Percentiles rank a stretch among this genome's conserved stretches.
These are phyloP conservation scores for Spinibarbus caldwelli DNA, from an alignment of 2,797 vertebrate species.

Conservation along the genomic window DNA sequence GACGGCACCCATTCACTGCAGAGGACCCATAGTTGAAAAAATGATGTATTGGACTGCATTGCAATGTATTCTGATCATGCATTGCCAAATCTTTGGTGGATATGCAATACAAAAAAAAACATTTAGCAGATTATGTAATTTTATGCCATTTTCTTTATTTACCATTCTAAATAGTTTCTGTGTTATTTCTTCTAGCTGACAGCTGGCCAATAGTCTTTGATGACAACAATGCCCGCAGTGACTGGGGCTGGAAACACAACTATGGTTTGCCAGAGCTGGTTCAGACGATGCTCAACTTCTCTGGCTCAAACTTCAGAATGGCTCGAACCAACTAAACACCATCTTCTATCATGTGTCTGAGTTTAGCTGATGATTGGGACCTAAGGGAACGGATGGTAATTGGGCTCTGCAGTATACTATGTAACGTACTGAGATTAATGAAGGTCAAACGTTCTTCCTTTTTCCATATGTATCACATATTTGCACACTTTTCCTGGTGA, in stretches of 20 bases:
- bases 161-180: background rate
- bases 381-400: slow-evolving; percentile 12
- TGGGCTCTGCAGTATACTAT: background rate
- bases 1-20: background rate
- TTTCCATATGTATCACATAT: background rate
- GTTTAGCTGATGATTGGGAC: background rate
- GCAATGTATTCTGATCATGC: background rate
- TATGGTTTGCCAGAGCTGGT: slow-evolving; percentile 91
- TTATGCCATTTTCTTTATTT: background rate
- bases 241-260: slow-evolving; percentile 96
- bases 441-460: slow-evolving; percentile 7
- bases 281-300: slow-evolving; percentile 87
- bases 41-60: background rate
- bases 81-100: background rate
- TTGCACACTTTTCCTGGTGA: slow-evolving; percentile 3
- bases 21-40: background rate
- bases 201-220: slow-evolving; percentile 96
- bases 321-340: slow-evolving; percentile 81
- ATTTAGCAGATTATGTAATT: background rate
- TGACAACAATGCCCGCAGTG: slow-evolving; percentile 86
- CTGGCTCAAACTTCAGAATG: slow-evolving; percentile 73
- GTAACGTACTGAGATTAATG: background rate
- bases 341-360: background rate
- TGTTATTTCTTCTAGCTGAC: slow-evolving; percentile 79
- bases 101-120: background rate